Evolutionary conservation across 2,113 vertebrate genomes (phyloP).

Genomic region (Podarcis raffonei): DNA sequence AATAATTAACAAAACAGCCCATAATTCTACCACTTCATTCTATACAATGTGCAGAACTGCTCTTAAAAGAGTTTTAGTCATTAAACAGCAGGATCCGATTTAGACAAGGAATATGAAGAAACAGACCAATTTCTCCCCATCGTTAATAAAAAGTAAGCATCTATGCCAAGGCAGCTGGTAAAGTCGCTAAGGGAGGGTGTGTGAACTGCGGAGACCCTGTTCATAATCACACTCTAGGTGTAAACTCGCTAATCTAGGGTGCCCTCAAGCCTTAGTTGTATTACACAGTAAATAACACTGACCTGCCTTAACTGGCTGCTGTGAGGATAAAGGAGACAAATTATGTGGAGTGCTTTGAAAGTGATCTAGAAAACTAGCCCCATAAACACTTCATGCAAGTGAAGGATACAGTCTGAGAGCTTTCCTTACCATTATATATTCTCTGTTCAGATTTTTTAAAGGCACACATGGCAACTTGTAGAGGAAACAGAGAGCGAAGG

Average conservation of each 20-base stretch:
- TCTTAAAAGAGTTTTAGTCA: slow-evolving; percentile 8
- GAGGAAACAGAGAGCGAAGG: background rate
- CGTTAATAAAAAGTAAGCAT: background rate
- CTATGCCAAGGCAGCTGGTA: background rate
- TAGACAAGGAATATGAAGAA: slow-evolving; percentile 5
- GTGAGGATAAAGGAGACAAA: background rate
- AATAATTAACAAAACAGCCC: no score
- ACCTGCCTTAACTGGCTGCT: background rate
- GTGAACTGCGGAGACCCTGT: background rate
- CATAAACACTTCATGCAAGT: background rate
- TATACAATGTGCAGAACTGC: background rate
- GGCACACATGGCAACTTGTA: slow-evolving; percentile 39
- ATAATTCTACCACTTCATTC: background rate
- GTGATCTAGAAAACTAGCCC: background rate
- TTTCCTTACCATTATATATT: slow-evolving; percentile 43
- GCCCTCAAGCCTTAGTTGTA: background rate
- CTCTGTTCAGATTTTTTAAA: slow-evolving; percentile 34
- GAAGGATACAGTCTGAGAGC: slow-evolving; percentile 15
- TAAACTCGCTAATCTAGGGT: background rate
- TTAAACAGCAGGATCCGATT: slow-evolving; percentile 9
- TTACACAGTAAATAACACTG: background rate
- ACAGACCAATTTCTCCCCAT: slow-evolving; percentile 26
- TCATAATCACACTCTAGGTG: background rate
- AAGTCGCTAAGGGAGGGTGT: background rate
- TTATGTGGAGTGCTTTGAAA: background rate